A percentile compares a stretch with the other conserved stretches of the same genome.
Evolutionary conservation across 64 coral and sea anemone genomes (phyloP).

Genomic region (Montipora cactus): DNA sequence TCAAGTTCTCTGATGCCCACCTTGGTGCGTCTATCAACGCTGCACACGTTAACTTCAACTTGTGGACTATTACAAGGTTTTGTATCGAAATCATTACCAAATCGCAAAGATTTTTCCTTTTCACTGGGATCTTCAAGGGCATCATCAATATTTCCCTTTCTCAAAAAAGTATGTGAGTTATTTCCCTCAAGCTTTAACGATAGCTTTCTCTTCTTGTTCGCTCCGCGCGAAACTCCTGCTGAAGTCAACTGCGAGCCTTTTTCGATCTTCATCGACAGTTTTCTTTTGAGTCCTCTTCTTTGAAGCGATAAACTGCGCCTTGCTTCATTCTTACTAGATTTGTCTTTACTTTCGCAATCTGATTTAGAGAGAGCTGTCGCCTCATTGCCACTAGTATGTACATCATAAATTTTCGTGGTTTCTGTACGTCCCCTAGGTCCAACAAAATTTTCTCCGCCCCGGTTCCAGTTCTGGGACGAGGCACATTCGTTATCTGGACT

Average conservation of each 20-base stretch:
- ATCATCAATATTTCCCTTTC: neutral
- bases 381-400: neutral
- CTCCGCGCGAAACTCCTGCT: neutral
- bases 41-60: neutral
- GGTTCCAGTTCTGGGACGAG: constrained; percentile 14
- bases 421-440: neutral
- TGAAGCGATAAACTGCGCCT: neutral
- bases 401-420: neutral
- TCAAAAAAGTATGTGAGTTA: neutral
- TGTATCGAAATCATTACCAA: neutral
- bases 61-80: neutral
- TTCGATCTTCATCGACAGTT: neutral
- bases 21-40: neutral
- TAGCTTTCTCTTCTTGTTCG: constrained; percentile 36
- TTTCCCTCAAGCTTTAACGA: neutral
- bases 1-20: neutral
- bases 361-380: neutral
- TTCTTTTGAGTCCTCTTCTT: constrained; percentile 23
- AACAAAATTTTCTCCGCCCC: neutral
- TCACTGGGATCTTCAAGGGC: neutral
- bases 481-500: neutral
- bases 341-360: neutral
- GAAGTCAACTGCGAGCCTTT: neutral
- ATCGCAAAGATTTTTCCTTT: neutral
- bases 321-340: neutral